phyloP scores from a whole-genome alignment of 1,140 invertebrate species.

The Drosophila hydei region DNA sequence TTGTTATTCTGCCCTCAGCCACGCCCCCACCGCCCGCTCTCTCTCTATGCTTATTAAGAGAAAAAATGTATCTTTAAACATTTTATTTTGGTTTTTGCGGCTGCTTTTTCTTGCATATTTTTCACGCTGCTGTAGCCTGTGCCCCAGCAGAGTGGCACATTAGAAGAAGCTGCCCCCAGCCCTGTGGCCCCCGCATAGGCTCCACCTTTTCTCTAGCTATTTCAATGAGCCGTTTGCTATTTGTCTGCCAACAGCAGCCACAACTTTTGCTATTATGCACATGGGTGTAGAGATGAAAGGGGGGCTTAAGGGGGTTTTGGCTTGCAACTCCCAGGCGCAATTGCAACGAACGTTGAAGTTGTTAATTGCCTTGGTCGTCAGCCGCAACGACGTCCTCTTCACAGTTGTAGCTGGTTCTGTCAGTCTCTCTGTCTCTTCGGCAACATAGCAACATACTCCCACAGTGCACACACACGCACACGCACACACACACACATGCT shows the following conservation, averaged over 20 bases:
- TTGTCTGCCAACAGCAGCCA: slow-evolving; percentile 50
- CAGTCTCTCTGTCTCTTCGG: slow-evolving; percentile 34
- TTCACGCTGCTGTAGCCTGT: slow-evolving; percentile 65
- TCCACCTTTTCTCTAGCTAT: slow-evolving; percentile 12
- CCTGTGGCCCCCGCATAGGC: background rate
- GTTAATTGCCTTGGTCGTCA: slow-evolving; percentile 71
- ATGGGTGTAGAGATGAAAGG: no score
- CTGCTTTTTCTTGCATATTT: slow-evolving; percentile 70
- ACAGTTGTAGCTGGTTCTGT: slow-evolving; percentile 12
- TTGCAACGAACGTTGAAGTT: slow-evolving; percentile 79
- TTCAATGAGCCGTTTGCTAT: slow-evolving; percentile 66
- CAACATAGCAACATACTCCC: slow-evolving; percentile 51
- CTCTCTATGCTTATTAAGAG: slow-evolving; percentile 12
- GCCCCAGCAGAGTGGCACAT: slow-evolving; percentile 35
- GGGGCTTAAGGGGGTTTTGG: background rate
- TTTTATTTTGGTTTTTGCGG: slow-evolving; percentile 64
- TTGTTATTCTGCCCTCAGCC: slow-evolving; percentile 9
- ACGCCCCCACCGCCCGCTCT: background rate
- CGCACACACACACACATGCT: slow-evolving; percentile 30
- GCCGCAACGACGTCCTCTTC: slow-evolving; percentile 60
- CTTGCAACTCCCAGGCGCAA: slow-evolving; percentile 33
- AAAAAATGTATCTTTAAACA: slow-evolving; percentile 64
- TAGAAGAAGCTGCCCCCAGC: slow-evolving; percentile 26
- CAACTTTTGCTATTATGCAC: background rate
- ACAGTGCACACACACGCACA: slow-evolving; percentile 46